A percentile compares a stretch with the other conserved stretches of the same genome.
phyloP scores from a whole-genome alignment of 2,888 invertebrate species.

The Eupelmus urozonus region DNA sequence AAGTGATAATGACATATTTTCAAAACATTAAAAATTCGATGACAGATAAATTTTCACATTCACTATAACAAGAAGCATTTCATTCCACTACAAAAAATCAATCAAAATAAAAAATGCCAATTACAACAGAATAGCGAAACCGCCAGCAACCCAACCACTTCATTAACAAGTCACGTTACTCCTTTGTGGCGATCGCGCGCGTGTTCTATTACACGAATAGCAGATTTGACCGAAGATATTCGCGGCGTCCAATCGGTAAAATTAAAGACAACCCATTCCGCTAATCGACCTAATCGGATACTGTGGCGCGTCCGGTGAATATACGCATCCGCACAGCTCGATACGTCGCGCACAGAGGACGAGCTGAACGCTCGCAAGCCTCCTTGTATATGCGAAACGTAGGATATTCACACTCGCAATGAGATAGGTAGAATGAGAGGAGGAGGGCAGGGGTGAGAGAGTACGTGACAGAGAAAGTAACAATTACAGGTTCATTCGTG shows the following conservation, averaged over 20 bases:
- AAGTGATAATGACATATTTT: too few relatives aligned
- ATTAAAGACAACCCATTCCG: constrained; percentile 34
- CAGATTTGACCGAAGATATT: too few relatives aligned
- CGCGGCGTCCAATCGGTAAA: constrained; percentile 13
- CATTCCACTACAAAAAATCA: too few relatives aligned
- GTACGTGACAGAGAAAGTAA: too few relatives aligned
- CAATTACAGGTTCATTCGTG: too few relatives aligned
- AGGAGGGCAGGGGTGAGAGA: not conserved
- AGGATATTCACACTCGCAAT: not conserved
- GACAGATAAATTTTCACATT: too few relatives aligned
- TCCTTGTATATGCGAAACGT: not conserved
- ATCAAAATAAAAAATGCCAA: too few relatives aligned
- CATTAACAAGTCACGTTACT: not conserved
- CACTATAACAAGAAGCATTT: too few relatives aligned
- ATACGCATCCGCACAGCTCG: not conserved
- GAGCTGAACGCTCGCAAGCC: not conserved
- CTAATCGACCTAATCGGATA: constrained; percentile 42
- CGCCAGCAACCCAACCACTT: not conserved
- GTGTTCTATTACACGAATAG: constrained; percentile 1
- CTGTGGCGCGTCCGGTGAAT: not conserved
- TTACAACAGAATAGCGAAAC: not conserved
- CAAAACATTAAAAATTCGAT: too few relatives aligned
- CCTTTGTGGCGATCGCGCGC: not conserved
- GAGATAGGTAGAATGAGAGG: not conserved
- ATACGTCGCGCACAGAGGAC: not conserved